phyloP scores from a whole-genome alignment of 2,888 invertebrate genomes.

The Epinotia ramella region DNA sequence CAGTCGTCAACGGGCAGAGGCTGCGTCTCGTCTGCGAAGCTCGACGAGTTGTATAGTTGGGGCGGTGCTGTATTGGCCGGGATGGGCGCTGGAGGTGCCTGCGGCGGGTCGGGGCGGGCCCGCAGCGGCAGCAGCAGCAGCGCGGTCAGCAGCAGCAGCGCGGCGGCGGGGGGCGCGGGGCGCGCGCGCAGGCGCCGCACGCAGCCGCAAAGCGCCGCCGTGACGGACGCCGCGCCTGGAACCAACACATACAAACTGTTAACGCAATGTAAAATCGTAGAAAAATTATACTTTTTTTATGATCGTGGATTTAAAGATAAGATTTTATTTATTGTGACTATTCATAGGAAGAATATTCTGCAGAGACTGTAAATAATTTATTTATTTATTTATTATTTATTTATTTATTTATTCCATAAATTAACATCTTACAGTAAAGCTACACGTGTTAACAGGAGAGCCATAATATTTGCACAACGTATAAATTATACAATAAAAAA shows the following conservation, averaged over 20 bases:
- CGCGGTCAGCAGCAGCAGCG: conserved; percentile 39
- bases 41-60: conserved; percentile 38
- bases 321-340: no score
- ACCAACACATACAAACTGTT: neutral
- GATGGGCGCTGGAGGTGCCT: conserved; percentile 46
- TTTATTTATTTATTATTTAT: no score
- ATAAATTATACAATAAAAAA: no score
- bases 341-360: no score
- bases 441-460: no score
- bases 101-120: conserved; percentile 27
- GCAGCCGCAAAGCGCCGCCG: neutral
- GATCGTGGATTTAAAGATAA: no score
- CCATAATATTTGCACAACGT: no score
- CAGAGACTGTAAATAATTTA: no score
- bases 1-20: conserved; percentile 41
- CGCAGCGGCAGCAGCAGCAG: conserved; percentile 48
- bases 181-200: conserved; percentile 15
- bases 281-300: no score
- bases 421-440: no score
- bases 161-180: conserved; percentile 22
- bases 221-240: neutral
- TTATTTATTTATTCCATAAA: no score
- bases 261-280: neutral
- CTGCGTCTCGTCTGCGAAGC: conserved; percentile 31
- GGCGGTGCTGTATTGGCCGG: conserved; percentile 52